Evolutionary conservation across 1,140 invertebrate genomes (phyloP).

Genomic region (Diplogasteroides magnus): DNA sequence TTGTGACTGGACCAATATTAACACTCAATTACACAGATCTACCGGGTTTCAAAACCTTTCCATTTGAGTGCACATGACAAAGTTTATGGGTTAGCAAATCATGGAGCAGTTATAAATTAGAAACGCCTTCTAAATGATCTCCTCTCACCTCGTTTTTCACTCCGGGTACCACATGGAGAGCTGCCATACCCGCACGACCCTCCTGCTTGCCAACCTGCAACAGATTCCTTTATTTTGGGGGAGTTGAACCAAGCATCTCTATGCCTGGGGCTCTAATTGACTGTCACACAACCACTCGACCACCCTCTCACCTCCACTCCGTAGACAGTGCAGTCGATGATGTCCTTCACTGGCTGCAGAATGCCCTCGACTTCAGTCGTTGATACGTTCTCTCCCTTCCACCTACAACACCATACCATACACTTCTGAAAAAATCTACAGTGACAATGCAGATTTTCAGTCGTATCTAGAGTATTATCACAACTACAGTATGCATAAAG

Average conservation of each 20-base stretch:
- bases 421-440: background rate
- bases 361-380: constrained; percentile 92
- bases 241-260: background rate
- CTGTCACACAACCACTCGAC: constrained; percentile 26
- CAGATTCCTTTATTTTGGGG: background rate
- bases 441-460: background rate
- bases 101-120: too few species aligned
- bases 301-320: constrained; percentile 76
- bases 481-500: background rate
- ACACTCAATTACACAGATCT: too few species aligned
- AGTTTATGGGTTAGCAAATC: too few species aligned
- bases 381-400: constrained; percentile 92
- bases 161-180: constrained; percentile 61
- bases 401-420: constrained; percentile 16
- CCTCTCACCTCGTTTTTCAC: constrained; percentile 36
- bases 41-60: too few species aligned
- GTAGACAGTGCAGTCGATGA: constrained; percentile 86
- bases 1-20: too few species aligned
- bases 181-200: constrained; percentile 90
- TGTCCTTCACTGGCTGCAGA: constrained; percentile 73
- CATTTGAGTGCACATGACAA: too few species aligned
- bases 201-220: constrained; percentile 62
- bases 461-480: background rate
- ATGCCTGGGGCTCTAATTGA: background rate
- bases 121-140: too few species aligned